Evolutionary conservation across 1,140 invertebrate genomes (phyloP), one percentile per base, ranked within the genome.

Genomic region (Drosophila chauvacae): DNA sequence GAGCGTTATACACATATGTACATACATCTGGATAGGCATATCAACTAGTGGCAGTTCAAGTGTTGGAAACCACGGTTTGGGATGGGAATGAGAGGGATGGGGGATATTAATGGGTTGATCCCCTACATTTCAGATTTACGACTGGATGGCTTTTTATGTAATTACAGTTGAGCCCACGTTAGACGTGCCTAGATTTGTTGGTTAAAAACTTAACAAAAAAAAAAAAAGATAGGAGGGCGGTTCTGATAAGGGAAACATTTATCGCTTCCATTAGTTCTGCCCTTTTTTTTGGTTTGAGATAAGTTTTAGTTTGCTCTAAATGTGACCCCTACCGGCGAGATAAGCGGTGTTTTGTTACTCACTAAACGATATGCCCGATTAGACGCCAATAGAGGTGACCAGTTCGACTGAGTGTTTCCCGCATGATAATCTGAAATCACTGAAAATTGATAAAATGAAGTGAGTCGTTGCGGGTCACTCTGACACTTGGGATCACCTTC

Each of bases 351-450:
- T 59, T 42, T 28, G 53, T 61, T 61, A 65, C 60, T 58, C 39
- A 62, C 33, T 42, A 28, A 47, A 74, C 55, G 68, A 77, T 80
- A 76, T 60, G 70, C 45, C 35, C 60, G 70, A 83, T 75, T 75
- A 65, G 35, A 57, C 9, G 45, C 41, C 39, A 33, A 48, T 63
- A 82, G 78, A 85, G 82, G 78, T 86, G 82, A 85, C 73, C 78
- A 71, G 48, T 60, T 73, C 50, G 44, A 72, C 79, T 72, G 51
- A 56, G 65, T 65, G 53, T 56, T 63, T 20, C 18, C 42, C 55
- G 48, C 73, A 55, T 76, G 73, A 58, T 66, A 58, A 77, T 76
- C 53, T 50, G 50, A 62, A 78, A 58, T 66, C 60, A 61, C 44
- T 20, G 58, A 57, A 72, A 60, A 63, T 51, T 77, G 61, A 66